phyloP scores from a whole-genome alignment of 2,888 invertebrate genomes.

The Aphodius sticticus region DNA sequence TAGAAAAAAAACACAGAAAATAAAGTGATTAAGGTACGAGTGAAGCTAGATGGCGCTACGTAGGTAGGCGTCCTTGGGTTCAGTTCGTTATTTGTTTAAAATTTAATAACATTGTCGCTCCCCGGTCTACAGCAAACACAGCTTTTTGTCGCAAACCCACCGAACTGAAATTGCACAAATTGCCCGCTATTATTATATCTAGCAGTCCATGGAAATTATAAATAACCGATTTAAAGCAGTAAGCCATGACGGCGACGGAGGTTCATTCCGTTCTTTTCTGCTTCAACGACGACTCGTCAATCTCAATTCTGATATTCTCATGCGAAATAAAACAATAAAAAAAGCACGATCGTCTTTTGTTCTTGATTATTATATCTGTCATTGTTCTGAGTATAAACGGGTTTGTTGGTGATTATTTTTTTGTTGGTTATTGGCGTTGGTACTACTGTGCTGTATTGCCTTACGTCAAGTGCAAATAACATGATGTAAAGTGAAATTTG shows the following conservation, averaged over 20 bases:
- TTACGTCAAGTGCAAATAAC: background rate
- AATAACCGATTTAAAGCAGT: conserved; percentile 23
- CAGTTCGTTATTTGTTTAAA: too few relatives aligned
- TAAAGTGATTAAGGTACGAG: too few relatives aligned
- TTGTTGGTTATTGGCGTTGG: background rate
- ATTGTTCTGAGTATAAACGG: background rate
- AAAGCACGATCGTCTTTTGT: background rate
- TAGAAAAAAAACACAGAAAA: too few relatives aligned
- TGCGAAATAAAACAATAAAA: too few relatives aligned
- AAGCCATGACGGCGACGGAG: conserved; percentile 18
- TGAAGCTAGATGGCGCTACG: too few relatives aligned
- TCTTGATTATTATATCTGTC: background rate
- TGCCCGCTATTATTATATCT: conserved; percentile 19
- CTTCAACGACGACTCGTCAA: background rate
- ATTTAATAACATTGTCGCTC: too few relatives aligned
- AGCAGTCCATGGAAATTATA: conserved; percentile 23
- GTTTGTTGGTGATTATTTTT: background rate
- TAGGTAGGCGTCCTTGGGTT: too few relatives aligned
- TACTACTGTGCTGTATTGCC: too few relatives aligned
- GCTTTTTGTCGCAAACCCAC: background rate
- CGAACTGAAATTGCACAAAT: background rate
- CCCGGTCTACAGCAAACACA: too few relatives aligned
- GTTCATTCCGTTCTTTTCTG: background rate
- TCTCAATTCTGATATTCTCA: background rate
- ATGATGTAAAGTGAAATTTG: background rate